Evolutionary conservation across 2,113 vertebrate species (phyloP), one percentile per base, ranked within the genome.

Genomic region (Ctenomys sociabilis): DNA sequence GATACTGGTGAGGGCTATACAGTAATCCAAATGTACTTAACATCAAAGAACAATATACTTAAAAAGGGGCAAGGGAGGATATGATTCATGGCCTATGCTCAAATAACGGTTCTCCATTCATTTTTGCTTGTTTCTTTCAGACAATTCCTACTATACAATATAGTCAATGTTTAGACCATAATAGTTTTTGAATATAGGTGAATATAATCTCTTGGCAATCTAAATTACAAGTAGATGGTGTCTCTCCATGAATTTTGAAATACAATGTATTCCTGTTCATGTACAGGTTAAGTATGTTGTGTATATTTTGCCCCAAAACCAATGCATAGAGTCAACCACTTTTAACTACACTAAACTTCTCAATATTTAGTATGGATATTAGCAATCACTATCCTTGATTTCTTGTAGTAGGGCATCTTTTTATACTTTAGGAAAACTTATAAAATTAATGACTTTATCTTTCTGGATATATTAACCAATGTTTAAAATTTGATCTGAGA

Each of bases 391-490:
- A 26, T 11, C 68, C 57, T 70, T 78, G 49, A 80, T n/a, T 52
- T n/a, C 63, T 26, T 92, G 43, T 30, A 77, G 43, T 49, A 45
- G 45, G 87, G 3, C 66, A 12, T 78, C 77, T 95, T 72, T 24
- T 57, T 90, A 81, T 37, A 89, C 70, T n/a, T 61, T 89, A 89
- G 68, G 80, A 90, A 96, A 91, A 64, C 54, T 64, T 80, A 43
- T 54, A 32, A 78, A 87, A 83, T 37, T 64, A 86, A 19, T 63
- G 40, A 83, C 32, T 94, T 93, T n/a, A 63, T 81, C 84, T 82
- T 37, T 77, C 17, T 91, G 83, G 24, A 11, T 57, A 75, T 83
- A 21, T 4, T 73, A 21, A 87, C 57, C 78, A 54, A 7, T 63
- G 21, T 93, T 81, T 89, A 94, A 63, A 86, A 73, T 78, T 32